phyloP scores from a whole-genome alignment of 2,888 invertebrate genomes.

The Herminia tarsipennalis region DNA sequence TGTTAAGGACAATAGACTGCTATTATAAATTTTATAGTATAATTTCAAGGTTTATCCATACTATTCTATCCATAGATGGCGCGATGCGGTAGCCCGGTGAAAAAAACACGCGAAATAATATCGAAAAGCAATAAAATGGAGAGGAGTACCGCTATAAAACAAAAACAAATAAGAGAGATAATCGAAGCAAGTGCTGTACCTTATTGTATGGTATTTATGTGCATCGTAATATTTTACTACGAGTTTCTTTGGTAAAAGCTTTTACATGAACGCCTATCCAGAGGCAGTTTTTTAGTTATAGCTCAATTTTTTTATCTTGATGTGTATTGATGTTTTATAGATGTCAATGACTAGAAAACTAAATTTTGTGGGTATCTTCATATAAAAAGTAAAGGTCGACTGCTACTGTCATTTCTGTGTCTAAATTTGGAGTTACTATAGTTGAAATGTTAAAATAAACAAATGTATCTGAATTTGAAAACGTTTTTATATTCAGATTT shows the following conservation, averaged over 20 bases:
- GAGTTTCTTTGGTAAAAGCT: constrained; percentile 69
- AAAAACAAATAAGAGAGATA: constrained; percentile 80
- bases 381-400: not conserved
- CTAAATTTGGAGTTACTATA: not conserved
- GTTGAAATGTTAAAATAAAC: too few relatives aligned
- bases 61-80: constrained; percentile 34
- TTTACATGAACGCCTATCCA: constrained; percentile 50
- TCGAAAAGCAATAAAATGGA: constrained; percentile 78
- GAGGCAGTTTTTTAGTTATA: constrained; percentile 44
- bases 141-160: constrained; percentile 77
- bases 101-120: constrained; percentile 81
- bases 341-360: constrained; percentile 39
- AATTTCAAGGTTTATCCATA: constrained; percentile 49
- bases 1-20: constrained; percentile 16
- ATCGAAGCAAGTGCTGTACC: constrained; percentile 76
- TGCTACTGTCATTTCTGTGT: not conserved
- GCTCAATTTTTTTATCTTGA: constrained; percentile 38
- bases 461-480: too few relatives aligned
- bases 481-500: too few relatives aligned
- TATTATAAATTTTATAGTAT: constrained; percentile 26
- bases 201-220: constrained; percentile 80
- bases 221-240: constrained; percentile 81
- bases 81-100: constrained; percentile 59
- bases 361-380: constrained; percentile 23
- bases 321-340: constrained; percentile 38